Base-by-base conservation (phyloP, 2,113 vertebrate species). In the Poecile atricapillus region DNA sequence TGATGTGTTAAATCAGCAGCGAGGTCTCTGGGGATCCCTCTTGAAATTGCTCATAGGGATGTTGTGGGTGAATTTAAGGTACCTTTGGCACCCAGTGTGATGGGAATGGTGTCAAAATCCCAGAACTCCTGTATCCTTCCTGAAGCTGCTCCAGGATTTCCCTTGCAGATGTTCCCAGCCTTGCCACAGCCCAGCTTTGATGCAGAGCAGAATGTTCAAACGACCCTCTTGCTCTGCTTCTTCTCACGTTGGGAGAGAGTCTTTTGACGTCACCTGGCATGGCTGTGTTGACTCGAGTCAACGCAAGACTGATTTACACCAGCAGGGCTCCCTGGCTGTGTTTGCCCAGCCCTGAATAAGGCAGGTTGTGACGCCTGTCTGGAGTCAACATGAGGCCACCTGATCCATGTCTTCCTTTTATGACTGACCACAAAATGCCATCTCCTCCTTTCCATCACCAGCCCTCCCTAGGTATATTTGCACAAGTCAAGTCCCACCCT, bases 401-500 rank as follows among this genome's bases (percentile, higher is more conserved):
- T 21, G 21, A 37, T 79, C 68, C 65, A 43, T 13, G 3, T 71
- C 78, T 60, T 78, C 69, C 41, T 79, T 70, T 73, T 55, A 55
- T 46, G 76, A 17, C n/a, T 81, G 92, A 93, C 67, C 44, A 30
- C 59, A 52, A 39, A 74, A 60, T 2, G 12, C 52, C 35, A 35
- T 53, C 35, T 37, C 79, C 67, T 79, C 8, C 44, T 82, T 68
- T 76, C 65, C 35, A 4, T 5, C 41, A 50, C 46, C 49, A 79
- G 30, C 53, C 53, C 62, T 87, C 83, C 91, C 70, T 95, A 41
- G 46, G 69, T 82, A 30, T 96, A 85, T 95, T 95, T 96, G 77
- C 70, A 64, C 91, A 92, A 90, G 50, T 67, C 2, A 13, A 23
- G 55, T 76, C 71, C 25, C 33, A 67, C 79, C 52, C 33, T 67